Percentiles rank a stretch among this genome's conserved stretches.
phyloP scores from a whole-genome alignment of 2,113 vertebrate genomes.

The Climacteris rufus region DNA sequence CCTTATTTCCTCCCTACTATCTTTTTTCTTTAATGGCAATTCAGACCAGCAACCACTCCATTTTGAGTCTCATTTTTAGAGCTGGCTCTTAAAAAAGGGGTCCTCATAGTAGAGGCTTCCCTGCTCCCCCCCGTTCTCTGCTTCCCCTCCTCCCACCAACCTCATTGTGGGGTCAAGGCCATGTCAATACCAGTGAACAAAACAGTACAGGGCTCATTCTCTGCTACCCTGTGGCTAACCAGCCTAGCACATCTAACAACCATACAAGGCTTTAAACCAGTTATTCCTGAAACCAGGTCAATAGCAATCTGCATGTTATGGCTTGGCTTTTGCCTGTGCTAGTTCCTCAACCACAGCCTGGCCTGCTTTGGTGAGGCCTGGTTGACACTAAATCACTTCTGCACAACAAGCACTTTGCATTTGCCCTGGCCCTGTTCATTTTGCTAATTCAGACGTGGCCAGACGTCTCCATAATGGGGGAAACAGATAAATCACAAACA shows the following conservation, averaged over 20 bases:
- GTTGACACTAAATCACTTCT: neutral
- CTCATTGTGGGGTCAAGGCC: neutral
- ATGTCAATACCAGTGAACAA: neutral
- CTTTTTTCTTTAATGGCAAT: neutral
- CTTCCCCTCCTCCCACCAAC: neutral
- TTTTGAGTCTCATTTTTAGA: neutral
- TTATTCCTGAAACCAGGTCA: neutral
- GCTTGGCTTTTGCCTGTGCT: neutral
- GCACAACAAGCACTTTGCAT: neutral
- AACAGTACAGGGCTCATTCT: neutral
- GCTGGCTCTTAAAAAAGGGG: neutral
- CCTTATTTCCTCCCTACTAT: neutral
- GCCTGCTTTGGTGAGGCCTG: neutral
- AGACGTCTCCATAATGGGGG: neutral
- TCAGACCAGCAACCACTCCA: neutral
- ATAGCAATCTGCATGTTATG: neutral
- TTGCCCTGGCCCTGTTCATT: neutral
- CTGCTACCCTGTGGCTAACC: neutral
- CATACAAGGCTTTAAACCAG: neutral
- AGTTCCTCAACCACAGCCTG: neutral
- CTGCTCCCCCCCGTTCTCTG: fast-evolving
- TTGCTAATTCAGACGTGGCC: neutral
- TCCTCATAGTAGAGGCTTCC: neutral
- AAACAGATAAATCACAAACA: neutral
- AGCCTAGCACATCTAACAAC: neutral